These are phyloP conservation scores for Patella pellucida DNA, from an alignment of 2,888 invertebrate genomes.

Conservation along the genomic window DNA sequence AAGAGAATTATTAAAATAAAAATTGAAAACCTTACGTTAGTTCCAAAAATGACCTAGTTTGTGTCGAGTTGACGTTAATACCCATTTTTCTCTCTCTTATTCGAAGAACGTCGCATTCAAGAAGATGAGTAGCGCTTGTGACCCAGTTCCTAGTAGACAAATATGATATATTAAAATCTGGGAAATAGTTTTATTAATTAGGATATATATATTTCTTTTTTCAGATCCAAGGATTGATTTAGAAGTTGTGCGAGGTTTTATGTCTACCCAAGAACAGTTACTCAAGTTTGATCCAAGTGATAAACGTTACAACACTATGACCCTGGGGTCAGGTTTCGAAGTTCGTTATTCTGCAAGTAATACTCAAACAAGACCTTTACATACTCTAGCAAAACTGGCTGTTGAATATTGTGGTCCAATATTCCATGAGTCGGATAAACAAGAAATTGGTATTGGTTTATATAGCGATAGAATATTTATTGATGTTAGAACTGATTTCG, in stretches of 20 bases:
- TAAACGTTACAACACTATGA: conserved; percentile 45
- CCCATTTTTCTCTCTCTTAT: too few relatives aligned
- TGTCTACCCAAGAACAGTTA: conserved; percentile 48
- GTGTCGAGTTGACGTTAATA: too few relatives aligned
- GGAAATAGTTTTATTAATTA: too few relatives aligned
- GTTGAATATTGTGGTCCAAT: conserved; percentile 50
- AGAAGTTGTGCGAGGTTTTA: conserved; percentile 43
- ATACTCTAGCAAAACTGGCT: conserved; percentile 38
- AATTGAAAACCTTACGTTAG: too few relatives aligned
- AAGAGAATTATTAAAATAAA: too few relatives aligned
- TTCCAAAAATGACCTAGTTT: too few relatives aligned
- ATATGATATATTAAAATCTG: too few relatives aligned
- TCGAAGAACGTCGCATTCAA: too few relatives aligned
- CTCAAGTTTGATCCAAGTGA: conserved; percentile 42
- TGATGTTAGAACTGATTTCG: conserved; percentile 41
- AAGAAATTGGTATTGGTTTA: conserved; percentile 45
- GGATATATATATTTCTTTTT: background rate
- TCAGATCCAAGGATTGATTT: conserved; percentile 30
- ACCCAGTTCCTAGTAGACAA: too few relatives aligned
- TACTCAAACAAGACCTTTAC: conserved; percentile 5
- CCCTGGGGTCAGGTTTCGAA: conserved; percentile 48
- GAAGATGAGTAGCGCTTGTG: too few relatives aligned
- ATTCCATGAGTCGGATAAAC: conserved; percentile 36
- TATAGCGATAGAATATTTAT: conserved; percentile 48
- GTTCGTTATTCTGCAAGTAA: conserved; percentile 29